These are phyloP conservation scores for Mesembrinibis cayennensis DNA, from an alignment of 2,113 vertebrate species.

Conservation along the genomic window DNA sequence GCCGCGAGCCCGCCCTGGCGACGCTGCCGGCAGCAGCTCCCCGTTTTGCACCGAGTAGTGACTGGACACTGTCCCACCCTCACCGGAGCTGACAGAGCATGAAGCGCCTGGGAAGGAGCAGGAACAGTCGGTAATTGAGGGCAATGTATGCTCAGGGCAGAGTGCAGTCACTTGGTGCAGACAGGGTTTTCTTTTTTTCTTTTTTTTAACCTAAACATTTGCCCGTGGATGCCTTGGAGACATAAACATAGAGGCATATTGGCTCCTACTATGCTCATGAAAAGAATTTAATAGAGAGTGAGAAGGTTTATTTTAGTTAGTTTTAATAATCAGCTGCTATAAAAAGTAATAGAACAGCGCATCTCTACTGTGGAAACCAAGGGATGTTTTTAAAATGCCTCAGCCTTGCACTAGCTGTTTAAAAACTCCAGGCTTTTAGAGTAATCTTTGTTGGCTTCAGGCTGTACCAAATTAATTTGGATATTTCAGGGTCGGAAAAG, in stretches of 20 bases:
- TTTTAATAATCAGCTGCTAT: not conserved
- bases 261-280: not conserved
- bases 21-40: not conserved
- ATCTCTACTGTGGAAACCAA: not conserved
- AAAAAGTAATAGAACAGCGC: not conserved
- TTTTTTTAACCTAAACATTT: not conserved
- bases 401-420: not conserved
- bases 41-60: too few relatives aligned
- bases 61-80: rapidly evolving
- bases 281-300: not conserved
- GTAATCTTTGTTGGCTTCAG: not conserved
- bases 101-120: not conserved
- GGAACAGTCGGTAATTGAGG: not conserved
- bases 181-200: not conserved
- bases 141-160: not conserved
- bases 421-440: not conserved
- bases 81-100: not conserved
- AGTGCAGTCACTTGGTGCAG: not conserved
- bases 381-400: not conserved
- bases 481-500: not conserved
- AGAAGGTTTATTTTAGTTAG: not conserved
- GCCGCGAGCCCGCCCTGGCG: too few relatives aligned
- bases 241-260: not conserved
- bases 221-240: not conserved
- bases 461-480: not conserved